phyloP scores from a whole-genome alignment of 1,140 invertebrate genomes.

The Cotesia glomerata region DNA sequence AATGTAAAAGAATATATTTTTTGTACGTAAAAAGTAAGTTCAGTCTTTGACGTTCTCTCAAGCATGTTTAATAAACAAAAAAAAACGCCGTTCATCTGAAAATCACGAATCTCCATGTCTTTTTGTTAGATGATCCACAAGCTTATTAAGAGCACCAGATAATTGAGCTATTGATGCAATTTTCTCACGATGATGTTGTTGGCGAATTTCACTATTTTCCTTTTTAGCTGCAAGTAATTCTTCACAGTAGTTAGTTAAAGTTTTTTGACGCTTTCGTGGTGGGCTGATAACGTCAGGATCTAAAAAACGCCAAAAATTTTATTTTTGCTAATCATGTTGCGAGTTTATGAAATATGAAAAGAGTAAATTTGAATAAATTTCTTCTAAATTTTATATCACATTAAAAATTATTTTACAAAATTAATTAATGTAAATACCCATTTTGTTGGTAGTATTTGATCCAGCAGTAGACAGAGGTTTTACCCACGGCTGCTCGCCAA shows the following conservation, averaged over 20 bases:
- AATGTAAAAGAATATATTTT: no score
- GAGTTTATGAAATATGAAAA: not conserved
- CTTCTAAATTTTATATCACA: no score
- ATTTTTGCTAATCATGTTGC: not conserved
- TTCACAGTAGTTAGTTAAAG: not conserved
- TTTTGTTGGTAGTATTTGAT: no score
- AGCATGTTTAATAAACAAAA: not conserved
- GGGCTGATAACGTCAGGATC: not conserved
- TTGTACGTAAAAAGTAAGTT: not conserved
- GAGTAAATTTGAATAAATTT: not conserved
- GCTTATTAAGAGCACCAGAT: not conserved
- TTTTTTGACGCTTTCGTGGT: constrained; percentile 6
- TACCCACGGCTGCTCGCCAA: no score
- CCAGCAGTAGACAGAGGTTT: no score
- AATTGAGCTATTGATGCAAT: not conserved
- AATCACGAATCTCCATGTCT: not conserved
- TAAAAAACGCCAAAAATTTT: not conserved
- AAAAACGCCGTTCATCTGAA: not conserved
- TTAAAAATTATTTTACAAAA: no score
- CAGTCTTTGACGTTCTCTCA: not conserved
- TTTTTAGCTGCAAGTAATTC: constrained; percentile 5
- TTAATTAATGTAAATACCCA: no score
- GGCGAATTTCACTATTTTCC: not conserved
- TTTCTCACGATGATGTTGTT: constrained; percentile 3
- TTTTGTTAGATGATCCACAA: not conserved